Evolutionary conservation across 2,888 invertebrate species (phyloP), one percentile per base, ranked within the genome.

Genomic region (Molanna angustata): DNA sequence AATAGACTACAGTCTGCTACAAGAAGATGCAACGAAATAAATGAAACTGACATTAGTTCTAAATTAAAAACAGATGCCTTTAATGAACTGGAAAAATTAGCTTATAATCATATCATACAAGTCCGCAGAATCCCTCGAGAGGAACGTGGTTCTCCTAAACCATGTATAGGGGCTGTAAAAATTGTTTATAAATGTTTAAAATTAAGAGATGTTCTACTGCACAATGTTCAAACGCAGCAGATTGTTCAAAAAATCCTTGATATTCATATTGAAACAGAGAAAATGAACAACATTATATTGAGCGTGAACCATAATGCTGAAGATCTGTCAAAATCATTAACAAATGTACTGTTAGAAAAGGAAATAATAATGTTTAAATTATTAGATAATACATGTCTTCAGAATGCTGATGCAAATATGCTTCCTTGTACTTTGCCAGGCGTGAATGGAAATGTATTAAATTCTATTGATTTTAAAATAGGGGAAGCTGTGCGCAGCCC

Each of bases 121-220:
- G 69, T 76, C 60, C 73, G 70, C 59, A 72, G 69, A 61, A 70
- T 66, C 61, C 70, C 71, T 50, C 72, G 68, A 66, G 73, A 71
- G 42, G 70, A 69, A 50, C 71, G 71, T 62, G 67, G 67, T 18
- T 68, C 68, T 60, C 73, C 74, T 37, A 70, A 67, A 33, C 74
- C 74, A 60, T 77, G 77, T 58, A 67, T 69, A 49, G 74, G 77
- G 35, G 81, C 83, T 62, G 75, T 77, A 17, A 79, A 78, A 64
- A 65, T 80, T 40, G 70, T 82, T 27, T 81, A 80, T 58, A 72
- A 79, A 49, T 79, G 80, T 53, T 66, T 83, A 0, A 79, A 78
- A 64, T 64, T 75, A 3, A 73, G 80, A 60, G 77, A 74, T 59
- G 73, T 69, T 61, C 71, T 80, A 52, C 64, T 82, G 35, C 64